phyloP scores from a whole-genome alignment of 2,797 vertebrate genomes.

The Tauraco hartlaubi region DNA sequence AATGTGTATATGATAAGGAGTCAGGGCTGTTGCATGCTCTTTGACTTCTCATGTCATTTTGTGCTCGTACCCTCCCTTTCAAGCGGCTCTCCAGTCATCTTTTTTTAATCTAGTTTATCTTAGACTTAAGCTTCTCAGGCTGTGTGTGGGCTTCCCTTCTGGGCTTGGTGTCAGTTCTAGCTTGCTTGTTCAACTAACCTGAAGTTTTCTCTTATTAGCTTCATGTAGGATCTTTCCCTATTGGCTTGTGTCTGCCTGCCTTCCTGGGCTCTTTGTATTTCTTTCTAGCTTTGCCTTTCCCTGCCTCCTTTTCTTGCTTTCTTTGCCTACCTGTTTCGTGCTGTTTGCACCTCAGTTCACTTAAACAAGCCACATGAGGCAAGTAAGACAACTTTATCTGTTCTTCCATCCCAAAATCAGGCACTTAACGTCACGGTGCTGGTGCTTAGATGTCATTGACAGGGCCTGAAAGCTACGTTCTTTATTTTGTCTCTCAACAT shows the following conservation, averaged over 20 bases:
- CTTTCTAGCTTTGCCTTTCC: not conserved
- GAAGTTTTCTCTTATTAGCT: not conserved
- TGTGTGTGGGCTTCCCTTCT: not conserved
- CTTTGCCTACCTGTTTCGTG: not conserved
- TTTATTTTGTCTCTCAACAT: not conserved
- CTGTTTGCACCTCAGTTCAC: not conserved
- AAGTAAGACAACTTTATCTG: not conserved
- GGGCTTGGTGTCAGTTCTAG: not conserved
- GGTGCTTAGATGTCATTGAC: not conserved
- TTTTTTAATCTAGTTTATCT: not conserved
- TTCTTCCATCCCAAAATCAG: not conserved
- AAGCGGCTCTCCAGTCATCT: not conserved
- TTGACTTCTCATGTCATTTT: not conserved
- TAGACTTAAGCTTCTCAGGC: not conserved
- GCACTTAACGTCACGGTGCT: rapidly evolving
- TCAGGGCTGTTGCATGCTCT: not conserved
- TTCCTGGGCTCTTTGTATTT: not conserved
- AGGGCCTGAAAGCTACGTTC: not conserved
- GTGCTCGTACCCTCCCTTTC: not conserved
- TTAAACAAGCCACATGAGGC: not conserved
- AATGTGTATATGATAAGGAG: rapidly evolving
- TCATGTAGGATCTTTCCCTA: not conserved
- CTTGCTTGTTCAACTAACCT: not conserved
- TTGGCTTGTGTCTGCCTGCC: not conserved
- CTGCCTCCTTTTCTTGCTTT: not conserved